Evolutionary conservation across 2,797 vertebrate genomes (phyloP).

Genomic region (Danio choprae): DNA sequence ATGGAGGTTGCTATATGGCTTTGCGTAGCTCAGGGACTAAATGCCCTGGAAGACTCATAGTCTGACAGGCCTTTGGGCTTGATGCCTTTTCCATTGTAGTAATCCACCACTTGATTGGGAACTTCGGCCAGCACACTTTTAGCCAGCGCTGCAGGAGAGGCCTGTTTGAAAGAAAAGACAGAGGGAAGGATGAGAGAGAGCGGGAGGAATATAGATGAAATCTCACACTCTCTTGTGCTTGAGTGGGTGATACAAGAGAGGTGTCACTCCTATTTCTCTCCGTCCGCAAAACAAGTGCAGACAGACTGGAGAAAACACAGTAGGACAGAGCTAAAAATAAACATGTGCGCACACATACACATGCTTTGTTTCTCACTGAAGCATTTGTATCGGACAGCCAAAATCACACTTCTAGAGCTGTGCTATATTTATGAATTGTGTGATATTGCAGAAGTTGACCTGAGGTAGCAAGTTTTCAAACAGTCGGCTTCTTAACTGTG

Average conservation of each 20-base stretch:
- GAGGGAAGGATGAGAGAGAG: background rate
- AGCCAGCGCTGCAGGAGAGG: slow-evolving; percentile 95
- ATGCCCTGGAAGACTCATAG: slow-evolving; percentile 94
- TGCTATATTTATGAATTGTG: slow-evolving; percentile 52
- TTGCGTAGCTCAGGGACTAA: slow-evolving; percentile 87
- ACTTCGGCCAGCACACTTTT: slow-evolving; percentile 99
- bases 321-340: slow-evolving; percentile 48
- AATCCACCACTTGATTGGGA: slow-evolving; percentile 99
- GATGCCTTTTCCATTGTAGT: slow-evolving; percentile 98
- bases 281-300: slow-evolving; percentile 43
- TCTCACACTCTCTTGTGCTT: slow-evolving; percentile 43
- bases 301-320: slow-evolving; percentile 48
- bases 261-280: slow-evolving; percentile 57
- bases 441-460: slow-evolving; percentile 48
- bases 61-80: slow-evolving; percentile 96
- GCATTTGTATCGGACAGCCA: slow-evolving; percentile 32
- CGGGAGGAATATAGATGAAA: slow-evolving; percentile 38
- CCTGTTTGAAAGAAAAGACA: slow-evolving; percentile 75
- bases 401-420: slow-evolving; percentile 23
- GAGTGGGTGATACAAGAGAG: slow-evolving; percentile 40
- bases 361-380: slow-evolving; percentile 42
- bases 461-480: slow-evolving; percentile 39
- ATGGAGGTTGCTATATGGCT: slow-evolving; percentile 71
- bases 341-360: slow-evolving; percentile 34
- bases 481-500: slow-evolving; percentile 9